Conservation (phyloP, 2,113 vertebrate species). For the Caloenas nicobarica region DNA sequence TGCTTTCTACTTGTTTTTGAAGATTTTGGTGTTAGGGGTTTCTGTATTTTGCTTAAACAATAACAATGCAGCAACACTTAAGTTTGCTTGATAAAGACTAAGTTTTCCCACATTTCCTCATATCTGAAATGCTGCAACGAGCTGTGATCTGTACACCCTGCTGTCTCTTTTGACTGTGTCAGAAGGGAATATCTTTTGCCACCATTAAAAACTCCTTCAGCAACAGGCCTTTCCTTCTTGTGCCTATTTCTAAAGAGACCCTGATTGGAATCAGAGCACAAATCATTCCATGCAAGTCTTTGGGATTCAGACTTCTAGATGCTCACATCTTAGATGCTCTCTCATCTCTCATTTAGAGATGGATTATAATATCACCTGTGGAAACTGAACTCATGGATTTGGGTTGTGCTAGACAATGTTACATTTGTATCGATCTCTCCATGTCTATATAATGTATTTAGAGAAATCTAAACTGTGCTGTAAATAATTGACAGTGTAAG, state of each 20-base stretch:
- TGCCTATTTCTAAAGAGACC: background rate
- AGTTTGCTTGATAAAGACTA: background rate
- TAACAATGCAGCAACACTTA: background rate
- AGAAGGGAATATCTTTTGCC: background rate
- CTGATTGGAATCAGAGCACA: background rate
- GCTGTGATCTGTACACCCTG: background rate
- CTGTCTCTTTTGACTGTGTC: background rate
- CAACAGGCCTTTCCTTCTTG: background rate
- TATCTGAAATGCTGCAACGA: background rate
- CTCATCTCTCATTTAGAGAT: background rate
- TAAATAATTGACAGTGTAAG: background rate
- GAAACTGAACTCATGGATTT: background rate
- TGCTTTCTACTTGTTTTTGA: constrained; percentile 31
- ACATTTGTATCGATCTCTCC: background rate
- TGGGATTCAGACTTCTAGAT: background rate
- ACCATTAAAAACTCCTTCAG: background rate
- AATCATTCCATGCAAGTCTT: background rate
- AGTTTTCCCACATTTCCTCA: background rate
- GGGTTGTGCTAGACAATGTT: background rate
- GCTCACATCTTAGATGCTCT: background rate
- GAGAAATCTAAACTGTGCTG: background rate
- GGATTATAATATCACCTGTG: background rate
- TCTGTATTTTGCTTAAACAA: background rate
- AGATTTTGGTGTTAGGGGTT: background rate
- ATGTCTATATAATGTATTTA: background rate